phyloP scores from a whole-genome alignment of 2,113 vertebrate genomes.

The Rhea americana region DNA sequence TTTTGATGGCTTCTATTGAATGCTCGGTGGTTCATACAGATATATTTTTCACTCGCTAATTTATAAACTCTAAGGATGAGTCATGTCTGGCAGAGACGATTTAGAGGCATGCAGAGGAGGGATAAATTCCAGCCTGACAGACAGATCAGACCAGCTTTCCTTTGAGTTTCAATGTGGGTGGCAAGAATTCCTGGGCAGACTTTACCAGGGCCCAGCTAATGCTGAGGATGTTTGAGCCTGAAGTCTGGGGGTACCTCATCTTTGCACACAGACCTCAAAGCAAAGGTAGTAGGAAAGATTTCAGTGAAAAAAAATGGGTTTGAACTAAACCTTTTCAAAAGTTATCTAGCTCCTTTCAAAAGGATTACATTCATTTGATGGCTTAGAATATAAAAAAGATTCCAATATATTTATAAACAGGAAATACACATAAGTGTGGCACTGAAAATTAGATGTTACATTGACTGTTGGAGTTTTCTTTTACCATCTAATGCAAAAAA shows the following conservation, averaged over 20 bases:
- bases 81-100: slow-evolving; percentile 49
- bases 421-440: background rate
- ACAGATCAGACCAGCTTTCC: slow-evolving; percentile 20
- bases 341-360: background rate
- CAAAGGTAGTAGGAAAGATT: background rate
- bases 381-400: background rate
- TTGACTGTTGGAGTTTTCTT: background rate
- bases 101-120: slow-evolving; percentile 33
- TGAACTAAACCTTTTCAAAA: background rate
- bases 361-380: background rate
- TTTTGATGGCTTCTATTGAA: background rate
- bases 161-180: slow-evolving; percentile 29
- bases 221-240: background rate
- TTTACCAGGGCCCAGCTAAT: slow-evolving; percentile 10
- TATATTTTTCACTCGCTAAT: slow-evolving; percentile 37
- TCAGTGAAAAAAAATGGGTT: background rate
- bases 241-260: background rate
- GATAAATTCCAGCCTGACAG: slow-evolving; percentile 51
- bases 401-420: background rate
- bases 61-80: slow-evolving; percentile 50
- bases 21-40: background rate
- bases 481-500: background rate
- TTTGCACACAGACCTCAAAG: slow-evolving; percentile 19
- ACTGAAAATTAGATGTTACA: background rate
- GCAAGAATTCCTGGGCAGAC: background rate